phyloP scores from a whole-genome alignment of 1,140 invertebrate species.

The Halesus radiatus region DNA sequence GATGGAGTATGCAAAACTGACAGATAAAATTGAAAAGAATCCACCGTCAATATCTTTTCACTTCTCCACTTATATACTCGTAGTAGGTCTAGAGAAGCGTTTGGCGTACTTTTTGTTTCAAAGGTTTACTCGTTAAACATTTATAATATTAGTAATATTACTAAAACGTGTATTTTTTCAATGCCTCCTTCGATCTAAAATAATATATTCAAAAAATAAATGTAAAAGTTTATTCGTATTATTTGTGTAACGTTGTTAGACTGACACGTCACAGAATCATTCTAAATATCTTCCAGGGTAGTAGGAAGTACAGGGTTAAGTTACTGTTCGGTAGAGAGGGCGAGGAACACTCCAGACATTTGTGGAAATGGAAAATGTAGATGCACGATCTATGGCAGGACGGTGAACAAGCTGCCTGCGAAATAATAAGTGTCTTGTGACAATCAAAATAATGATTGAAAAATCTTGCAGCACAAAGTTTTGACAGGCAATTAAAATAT shows the following conservation, averaged over 20 bases:
- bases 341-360: not conserved
- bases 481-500: no score
- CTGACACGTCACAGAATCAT: not conserved
- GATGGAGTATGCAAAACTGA: conserved; percentile 24
- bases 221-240: no score
- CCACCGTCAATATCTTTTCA: no score
- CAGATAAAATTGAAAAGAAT: not conserved
- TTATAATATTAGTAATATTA: no score
- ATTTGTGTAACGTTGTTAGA: no score
- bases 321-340: not conserved
- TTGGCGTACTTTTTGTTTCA: no score
- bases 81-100: no score
- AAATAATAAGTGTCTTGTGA: not conserved
- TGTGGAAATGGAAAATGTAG: conserved; percentile 4
- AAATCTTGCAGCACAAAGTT: not conserved
- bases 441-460: conserved; percentile 1
- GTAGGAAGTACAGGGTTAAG: not conserved
- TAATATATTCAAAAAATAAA: no score
- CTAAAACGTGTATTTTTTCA: no score
- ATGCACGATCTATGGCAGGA: not conserved
- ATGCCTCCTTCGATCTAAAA: no score
- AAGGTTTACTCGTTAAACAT: no score
- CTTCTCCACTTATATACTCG: no score
- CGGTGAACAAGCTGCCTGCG: not conserved
- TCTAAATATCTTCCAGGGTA: not conserved